A percentile compares a stretch with the other conserved stretches of the same genome.
Conservation (phyloP, 2,797 vertebrate genomes). For the Rhinoraja longicauda region DNA sequence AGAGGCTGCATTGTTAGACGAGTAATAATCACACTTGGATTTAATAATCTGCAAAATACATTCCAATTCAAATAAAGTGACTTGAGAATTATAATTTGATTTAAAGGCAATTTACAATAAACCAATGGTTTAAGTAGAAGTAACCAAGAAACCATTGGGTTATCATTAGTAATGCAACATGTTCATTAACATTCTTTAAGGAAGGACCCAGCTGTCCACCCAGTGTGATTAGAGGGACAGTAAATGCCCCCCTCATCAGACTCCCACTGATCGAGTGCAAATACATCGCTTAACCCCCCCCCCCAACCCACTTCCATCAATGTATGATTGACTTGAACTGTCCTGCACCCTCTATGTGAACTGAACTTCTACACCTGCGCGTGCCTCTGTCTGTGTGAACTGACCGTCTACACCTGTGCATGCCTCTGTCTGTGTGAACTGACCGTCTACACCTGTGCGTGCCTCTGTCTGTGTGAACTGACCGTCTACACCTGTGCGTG, state of each 20-base stretch:
- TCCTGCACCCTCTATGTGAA: not conserved
- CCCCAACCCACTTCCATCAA: not conserved
- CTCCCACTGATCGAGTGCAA: too few species aligned
- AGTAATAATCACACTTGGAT: not conserved
- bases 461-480: too few species aligned
- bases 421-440: too few species aligned
- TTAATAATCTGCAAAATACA: not conserved
- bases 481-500: not conserved
- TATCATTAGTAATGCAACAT: not conserved
- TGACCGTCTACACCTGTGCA: not conserved
- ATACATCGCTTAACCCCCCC: too few species aligned
- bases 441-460: not conserved
- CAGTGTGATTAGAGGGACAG: not conserved
- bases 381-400: too few species aligned
- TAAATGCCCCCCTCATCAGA: not conserved
- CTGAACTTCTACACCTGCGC: not conserved
- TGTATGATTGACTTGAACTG: not conserved
- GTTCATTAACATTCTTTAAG: too few species aligned
- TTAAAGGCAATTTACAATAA: not conserved
- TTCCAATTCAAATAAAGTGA: not conserved
- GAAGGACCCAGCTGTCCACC: not conserved
- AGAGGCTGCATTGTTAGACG: not conserved
- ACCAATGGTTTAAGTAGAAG: not conserved
- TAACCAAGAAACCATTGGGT: not conserved
- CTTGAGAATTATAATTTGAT: not conserved